These are phyloP conservation scores for Drosophila fuyamai DNA, from an alignment of 1,140 invertebrate species.

Conservation along the genomic window DNA sequence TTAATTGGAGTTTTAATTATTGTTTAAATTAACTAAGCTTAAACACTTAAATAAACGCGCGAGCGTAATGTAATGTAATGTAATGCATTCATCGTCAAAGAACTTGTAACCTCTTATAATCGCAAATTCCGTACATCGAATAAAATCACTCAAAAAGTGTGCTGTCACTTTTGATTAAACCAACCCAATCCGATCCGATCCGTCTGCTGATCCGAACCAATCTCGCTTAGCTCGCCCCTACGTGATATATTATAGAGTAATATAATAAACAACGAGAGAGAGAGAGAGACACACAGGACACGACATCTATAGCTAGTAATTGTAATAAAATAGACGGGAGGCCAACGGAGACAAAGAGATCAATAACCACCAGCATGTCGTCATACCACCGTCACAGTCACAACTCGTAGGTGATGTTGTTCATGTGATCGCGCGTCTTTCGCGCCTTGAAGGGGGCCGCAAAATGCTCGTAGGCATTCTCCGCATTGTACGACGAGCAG, in stretches of 20 bases:
- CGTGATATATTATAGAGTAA: conserved; percentile 42
- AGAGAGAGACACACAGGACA: conserved; percentile 60
- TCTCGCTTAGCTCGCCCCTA: conserved; percentile 35
- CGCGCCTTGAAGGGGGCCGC: conserved; percentile 78
- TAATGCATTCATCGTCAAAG: conserved; percentile 36
- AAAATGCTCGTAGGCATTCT: conserved; percentile 79
- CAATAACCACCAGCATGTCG: conserved; percentile 63
- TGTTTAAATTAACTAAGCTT: conserved; percentile 77
- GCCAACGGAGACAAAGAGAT: conserved; percentile 72
- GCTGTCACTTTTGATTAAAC: conserved; percentile 60
- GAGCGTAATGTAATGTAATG: conserved; percentile 59
- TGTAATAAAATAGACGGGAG: conserved; percentile 77
- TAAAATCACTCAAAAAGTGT: conserved; percentile 80
- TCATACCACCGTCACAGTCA: conserved; percentile 83
- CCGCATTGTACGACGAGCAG: conserved; percentile 77
- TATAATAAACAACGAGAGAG: conserved; percentile 64
- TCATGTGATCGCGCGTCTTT: conserved; percentile 81
- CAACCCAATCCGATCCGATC: conserved; percentile 20
- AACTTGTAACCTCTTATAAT: conserved; percentile 46
- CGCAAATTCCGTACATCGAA: conserved; percentile 55
- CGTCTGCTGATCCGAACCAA: conserved; percentile 12
- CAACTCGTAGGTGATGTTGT: conserved; percentile 84
- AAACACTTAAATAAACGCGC: conserved; percentile 76
- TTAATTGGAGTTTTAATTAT: conserved; percentile 79
- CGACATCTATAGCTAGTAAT: conserved; percentile 74